Percentiles rank a stretch among this genome's conserved stretches.
These are phyloP conservation scores for Drosophila sproati DNA, from an alignment of 1,140 invertebrate species.

Conservation along the genomic window DNA sequence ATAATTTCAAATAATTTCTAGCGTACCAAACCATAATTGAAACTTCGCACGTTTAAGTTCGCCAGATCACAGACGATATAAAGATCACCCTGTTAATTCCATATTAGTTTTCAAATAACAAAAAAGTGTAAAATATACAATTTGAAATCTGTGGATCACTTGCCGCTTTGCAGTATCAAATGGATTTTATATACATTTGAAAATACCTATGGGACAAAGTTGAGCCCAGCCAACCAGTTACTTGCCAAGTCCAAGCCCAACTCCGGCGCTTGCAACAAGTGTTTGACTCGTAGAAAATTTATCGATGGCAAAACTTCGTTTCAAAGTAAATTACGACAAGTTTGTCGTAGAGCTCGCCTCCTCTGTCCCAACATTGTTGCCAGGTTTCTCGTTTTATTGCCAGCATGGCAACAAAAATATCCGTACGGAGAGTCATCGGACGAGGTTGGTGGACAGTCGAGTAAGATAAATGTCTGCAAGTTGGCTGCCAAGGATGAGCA, in stretches of 20 bases:
- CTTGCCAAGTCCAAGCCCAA: slow-evolving; percentile 1
- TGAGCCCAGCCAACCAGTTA: slow-evolving; percentile 23
- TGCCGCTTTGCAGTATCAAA: slow-evolving; percentile 1
- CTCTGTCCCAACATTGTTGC: slow-evolving; percentile 6
- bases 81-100: no score
- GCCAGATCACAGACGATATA: no score
- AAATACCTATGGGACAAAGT: slow-evolving; percentile 14
- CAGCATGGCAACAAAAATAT: slow-evolving; percentile 40
- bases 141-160: no score
- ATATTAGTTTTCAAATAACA: no score
- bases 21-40: no score
- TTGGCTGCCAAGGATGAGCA: slow-evolving; percentile 16
- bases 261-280: slow-evolving; percentile 68
- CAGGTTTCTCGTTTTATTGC: slow-evolving; percentile 42
- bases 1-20: no score
- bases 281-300: slow-evolving; percentile 68
- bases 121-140: no score
- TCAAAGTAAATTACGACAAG: slow-evolving; percentile 79
- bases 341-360: slow-evolving; percentile 41
- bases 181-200: slow-evolving; percentile 63
- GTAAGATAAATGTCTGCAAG: slow-evolving; percentile 73
- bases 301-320: slow-evolving; percentile 70
- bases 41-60: no score
- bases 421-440: slow-evolving; percentile 41
- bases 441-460: slow-evolving; percentile 24